These are phyloP conservation scores for Apantesis nais DNA, from an alignment of 2,888 invertebrate genomes.

Conservation along the genomic window DNA sequence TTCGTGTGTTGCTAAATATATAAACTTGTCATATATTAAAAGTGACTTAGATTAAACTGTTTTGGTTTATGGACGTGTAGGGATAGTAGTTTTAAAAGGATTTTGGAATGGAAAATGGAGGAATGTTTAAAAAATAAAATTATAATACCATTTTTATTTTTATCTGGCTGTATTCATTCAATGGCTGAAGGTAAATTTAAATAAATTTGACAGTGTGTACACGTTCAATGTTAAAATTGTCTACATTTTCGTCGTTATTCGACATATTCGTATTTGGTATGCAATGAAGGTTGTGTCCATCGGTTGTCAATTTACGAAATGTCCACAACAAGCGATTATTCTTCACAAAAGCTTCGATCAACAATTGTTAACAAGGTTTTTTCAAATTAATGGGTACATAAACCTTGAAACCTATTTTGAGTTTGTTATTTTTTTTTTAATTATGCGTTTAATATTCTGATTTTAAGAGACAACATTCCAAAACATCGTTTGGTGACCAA, in stretches of 20 bases:
- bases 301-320: slow-evolving; percentile 31
- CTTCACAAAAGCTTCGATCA: slow-evolving; percentile 27
- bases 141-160: background rate
- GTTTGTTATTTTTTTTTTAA: slow-evolving; percentile 16
- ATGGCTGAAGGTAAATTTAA: slow-evolving; percentile 25
- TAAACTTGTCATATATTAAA: background rate
- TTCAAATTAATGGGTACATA: slow-evolving; percentile 30
- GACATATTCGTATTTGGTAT: slow-evolving; percentile 20
- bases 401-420: slow-evolving; percentile 14
- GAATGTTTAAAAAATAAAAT: background rate
- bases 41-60: background rate
- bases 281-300: slow-evolving; percentile 40
- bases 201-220: slow-evolving; percentile 27
- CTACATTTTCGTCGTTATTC: slow-evolving; percentile 22
- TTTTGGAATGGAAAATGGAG: background rate
- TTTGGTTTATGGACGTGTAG: background rate
- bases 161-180: background rate
- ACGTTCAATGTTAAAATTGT: slow-evolving; percentile 30
- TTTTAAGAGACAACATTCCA: slow-evolving; percentile 33
- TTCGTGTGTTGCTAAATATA: no score
- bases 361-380: slow-evolving; percentile 40
- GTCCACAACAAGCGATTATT: slow-evolving; percentile 26
- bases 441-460: slow-evolving; percentile 36
- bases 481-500: slow-evolving; percentile 18
- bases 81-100: background rate